These are phyloP conservation scores for Leptinotarsa peninsularis DNA, from an alignment of 2,888 invertebrate genomes.

Conservation along the genomic window DNA sequence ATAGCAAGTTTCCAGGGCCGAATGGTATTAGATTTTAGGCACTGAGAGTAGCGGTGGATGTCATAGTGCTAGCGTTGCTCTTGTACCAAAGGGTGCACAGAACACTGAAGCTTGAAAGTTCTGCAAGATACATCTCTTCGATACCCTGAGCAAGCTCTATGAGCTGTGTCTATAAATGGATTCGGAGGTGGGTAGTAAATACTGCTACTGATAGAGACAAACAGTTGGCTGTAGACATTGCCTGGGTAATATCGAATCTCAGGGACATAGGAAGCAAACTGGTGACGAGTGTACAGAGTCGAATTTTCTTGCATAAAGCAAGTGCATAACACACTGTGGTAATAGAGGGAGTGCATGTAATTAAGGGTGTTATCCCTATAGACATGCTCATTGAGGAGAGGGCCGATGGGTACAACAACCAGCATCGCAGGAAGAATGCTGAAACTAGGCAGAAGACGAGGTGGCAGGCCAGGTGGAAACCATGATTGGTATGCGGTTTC, in stretches of 20 bases:
- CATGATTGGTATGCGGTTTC: not conserved
- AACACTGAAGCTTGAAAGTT: too few relatives aligned
- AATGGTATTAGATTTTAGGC: slow-evolving; percentile 5
- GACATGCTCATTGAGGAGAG: not conserved
- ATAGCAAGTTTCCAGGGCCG: slow-evolving; percentile 8
- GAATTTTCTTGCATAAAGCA: not conserved
- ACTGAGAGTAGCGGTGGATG: slow-evolving; percentile 5
- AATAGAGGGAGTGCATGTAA: too few relatives aligned
- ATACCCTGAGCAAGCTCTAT: not conserved
- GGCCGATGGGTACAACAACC: not conserved
- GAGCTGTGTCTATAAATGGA: not conserved
- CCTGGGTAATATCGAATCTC: slow-evolving; percentile 8
- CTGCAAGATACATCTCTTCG: not conserved
- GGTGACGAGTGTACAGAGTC: slow-evolving; percentile 8
- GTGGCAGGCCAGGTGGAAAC: not conserved
- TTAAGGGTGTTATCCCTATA: too few relatives aligned
- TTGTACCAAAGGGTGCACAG: not conserved
- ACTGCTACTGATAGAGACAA: not conserved
- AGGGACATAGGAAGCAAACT: not conserved
- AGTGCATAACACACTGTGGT: not conserved
- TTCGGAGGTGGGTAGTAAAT: not conserved
- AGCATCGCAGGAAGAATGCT: not conserved
- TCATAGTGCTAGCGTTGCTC: slow-evolving; percentile 3
- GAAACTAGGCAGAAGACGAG: not conserved
- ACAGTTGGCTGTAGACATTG: not conserved